phyloP scores from a whole-genome alignment of 2,113 vertebrate species.

The Gymnarchus niloticus region DNA sequence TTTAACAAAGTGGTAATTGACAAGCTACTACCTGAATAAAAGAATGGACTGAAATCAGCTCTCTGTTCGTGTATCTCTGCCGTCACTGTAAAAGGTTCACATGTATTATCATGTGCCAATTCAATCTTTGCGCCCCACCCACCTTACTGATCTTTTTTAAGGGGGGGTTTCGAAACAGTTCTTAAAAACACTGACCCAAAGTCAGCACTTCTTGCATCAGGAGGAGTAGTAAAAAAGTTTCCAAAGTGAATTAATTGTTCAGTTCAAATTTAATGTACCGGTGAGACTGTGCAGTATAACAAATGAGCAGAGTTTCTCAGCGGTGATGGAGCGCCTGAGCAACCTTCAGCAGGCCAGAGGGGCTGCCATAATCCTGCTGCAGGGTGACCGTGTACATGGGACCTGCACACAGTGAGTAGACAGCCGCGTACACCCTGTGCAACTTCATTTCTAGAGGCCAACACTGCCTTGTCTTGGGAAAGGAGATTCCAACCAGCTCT shows the following conservation, averaged over 20 bases:
- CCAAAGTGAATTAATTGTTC: constrained; percentile 34
- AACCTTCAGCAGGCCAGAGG: not conserved
- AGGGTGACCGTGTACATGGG: not conserved
- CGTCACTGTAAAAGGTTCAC: not conserved
- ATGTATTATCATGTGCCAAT: not conserved
- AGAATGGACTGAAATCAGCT: constrained; percentile 41
- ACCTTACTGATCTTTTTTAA: not conserved
- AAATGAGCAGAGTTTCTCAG: not conserved
- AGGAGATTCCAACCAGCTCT: not conserved
- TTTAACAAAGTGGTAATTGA: constrained; percentile 46
- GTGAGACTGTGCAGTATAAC: constrained; percentile 26
- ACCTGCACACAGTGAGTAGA: not conserved
- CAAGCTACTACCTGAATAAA: constrained; percentile 62
- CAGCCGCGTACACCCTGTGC: not conserved
- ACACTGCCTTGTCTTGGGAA: not conserved
- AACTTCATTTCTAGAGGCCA: not conserved
- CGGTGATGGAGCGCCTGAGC: not conserved
- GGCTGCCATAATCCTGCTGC: not conserved
- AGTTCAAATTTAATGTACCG: constrained; percentile 39
- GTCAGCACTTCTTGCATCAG: constrained; percentile 36
- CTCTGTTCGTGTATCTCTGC: not conserved
- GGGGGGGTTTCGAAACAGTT: not conserved
- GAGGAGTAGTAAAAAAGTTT: constrained; percentile 41
- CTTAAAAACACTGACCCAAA: constrained; percentile 27
- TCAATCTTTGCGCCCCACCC: constrained; percentile 17